phyloP scores from a whole-genome alignment of 2,113 vertebrate species.

The Cyanocitta stelleri region DNA sequence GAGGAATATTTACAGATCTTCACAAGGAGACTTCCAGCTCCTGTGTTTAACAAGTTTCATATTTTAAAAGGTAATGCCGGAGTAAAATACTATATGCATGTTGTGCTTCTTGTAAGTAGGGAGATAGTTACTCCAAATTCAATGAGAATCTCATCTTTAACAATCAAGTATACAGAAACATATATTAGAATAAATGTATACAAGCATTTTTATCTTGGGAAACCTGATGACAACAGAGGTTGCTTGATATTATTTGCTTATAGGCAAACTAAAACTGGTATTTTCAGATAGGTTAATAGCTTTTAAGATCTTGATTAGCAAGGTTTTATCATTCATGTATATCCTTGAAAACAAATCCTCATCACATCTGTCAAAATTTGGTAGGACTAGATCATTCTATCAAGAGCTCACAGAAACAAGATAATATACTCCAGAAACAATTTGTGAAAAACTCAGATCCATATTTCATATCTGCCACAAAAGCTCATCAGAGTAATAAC shows the following conservation, averaged over 20 bases:
- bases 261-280: neutral
- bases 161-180: neutral
- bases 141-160: neutral
- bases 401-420: slow-evolving; percentile 86
- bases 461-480: slow-evolving; percentile 99
- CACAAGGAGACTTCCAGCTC: neutral
- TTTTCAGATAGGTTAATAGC: slow-evolving; percentile 18
- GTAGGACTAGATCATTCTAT: slow-evolving; percentile 73
- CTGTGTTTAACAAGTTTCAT: neutral
- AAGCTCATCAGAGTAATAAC: slow-evolving; percentile 99
- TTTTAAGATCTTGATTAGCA: slow-evolving; percentile 11
- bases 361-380: slow-evolving; percentile 70
- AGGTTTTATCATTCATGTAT: slow-evolving; percentile 16
- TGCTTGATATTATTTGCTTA: neutral
- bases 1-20: neutral
- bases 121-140: neutral
- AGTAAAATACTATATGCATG: neutral
- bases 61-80: neutral
- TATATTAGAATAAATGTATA: neutral
- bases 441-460: slow-evolving; percentile 92
- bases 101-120: neutral
- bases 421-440: slow-evolving; percentile 91
- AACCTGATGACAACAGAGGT: neutral
- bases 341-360: slow-evolving; percentile 69
- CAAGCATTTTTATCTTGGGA: neutral